Conservation (phyloP, 1,140 invertebrate species). For the Caenorhabditis briggsae region DNA sequence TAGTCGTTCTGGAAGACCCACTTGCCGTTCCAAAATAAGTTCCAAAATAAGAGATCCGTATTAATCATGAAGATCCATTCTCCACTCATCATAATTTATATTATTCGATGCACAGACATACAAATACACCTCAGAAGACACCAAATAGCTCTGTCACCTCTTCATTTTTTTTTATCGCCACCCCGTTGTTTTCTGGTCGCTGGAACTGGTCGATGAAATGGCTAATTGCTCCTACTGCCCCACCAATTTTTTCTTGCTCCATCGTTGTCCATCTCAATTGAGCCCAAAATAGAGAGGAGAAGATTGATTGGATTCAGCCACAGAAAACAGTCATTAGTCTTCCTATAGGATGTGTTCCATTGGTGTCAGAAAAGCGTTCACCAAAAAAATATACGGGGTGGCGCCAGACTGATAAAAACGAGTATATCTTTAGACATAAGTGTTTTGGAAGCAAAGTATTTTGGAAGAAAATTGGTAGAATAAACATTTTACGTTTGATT, state of each 20-base stretch:
- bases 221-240: constrained; percentile 22
- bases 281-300: constrained; percentile 12
- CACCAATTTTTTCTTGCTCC: neutral
- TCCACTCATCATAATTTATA: constrained; percentile 28
- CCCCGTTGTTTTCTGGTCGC: constrained; percentile 25
- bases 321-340: neutral
- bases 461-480: no score
- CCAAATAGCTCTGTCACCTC: constrained; percentile 17
- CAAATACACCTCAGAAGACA: neutral
- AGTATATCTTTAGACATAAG: no score
- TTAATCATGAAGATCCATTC: neutral
- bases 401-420: no score
- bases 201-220: constrained; percentile 18
- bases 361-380: neutral
- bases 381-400: no score
- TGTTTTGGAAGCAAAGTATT: no score
- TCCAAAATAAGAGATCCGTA: neutral
- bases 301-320: constrained; percentile 18
- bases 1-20: no score
- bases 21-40: no score
- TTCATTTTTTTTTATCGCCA: constrained; percentile 23
- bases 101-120: neutral
- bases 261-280: neutral
- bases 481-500: no score
- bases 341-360: neutral